These are phyloP conservation scores for Taenaris catops DNA, from an alignment of 2,888 invertebrate genomes.

Conservation along the genomic window DNA sequence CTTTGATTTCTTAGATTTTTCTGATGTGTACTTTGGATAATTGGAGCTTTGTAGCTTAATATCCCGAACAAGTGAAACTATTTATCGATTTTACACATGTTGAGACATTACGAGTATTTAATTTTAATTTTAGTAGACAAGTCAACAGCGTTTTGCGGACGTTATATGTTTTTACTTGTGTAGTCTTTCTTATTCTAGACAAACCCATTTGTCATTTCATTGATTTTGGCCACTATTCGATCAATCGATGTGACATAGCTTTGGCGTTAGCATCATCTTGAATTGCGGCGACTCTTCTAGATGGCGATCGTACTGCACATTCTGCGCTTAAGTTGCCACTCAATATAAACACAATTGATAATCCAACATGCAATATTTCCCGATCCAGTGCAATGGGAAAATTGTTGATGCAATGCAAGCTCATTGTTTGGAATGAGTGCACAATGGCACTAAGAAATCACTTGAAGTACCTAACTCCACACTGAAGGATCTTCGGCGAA, in stretches of 20 bases:
- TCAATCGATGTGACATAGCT: slow-evolving; percentile 23
- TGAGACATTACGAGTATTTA: no score
- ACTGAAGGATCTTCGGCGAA: slow-evolving; percentile 25
- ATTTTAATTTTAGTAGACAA: no score
- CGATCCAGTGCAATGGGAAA: slow-evolving; percentile 26
- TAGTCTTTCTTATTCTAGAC: no score
- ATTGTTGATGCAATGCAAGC: slow-evolving; percentile 24
- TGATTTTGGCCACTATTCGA: slow-evolving; percentile 25
- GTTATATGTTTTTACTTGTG: no score
- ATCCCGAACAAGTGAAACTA: no score
- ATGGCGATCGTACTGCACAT: slow-evolving; percentile 24
- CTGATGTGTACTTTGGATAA: no score
- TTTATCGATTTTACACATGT: no score
- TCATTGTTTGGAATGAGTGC: slow-evolving; percentile 29
- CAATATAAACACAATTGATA: slow-evolving; percentile 28
- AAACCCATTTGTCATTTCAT: slow-evolving; percentile 22
- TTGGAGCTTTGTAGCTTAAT: no score
- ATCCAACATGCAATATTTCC: slow-evolving; percentile 29
- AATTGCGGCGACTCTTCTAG: slow-evolving; percentile 25
- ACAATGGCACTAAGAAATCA: slow-evolving; percentile 25
- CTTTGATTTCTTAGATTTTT: no score
- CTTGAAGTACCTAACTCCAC: slow-evolving; percentile 24
- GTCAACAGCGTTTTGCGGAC: no score
- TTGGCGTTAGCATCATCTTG: slow-evolving; percentile 26
- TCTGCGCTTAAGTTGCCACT: slow-evolving; percentile 26